Evolutionary conservation across 2,113 vertebrate genomes (phyloP).

Genomic region (Tiliqua scincoides): DNA sequence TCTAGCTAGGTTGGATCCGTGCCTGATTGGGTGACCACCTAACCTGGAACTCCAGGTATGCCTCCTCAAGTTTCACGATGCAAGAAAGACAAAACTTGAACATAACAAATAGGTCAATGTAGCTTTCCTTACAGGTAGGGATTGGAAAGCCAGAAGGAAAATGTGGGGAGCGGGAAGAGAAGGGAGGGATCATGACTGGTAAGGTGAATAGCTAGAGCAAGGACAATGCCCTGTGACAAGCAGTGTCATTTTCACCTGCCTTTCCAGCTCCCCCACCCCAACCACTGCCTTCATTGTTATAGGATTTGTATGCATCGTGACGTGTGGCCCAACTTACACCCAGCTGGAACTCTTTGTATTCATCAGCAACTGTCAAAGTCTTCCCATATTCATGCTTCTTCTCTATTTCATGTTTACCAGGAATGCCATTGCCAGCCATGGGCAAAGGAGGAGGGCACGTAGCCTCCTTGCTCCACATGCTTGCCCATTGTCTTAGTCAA

Average conservation of each 20-base stretch:
- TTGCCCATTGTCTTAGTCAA: slow-evolving; percentile 10
- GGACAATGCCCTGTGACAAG: slow-evolving; percentile 1
- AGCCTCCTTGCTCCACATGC: neutral
- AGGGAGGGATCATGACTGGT: slow-evolving; percentile 42
- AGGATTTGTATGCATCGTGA: slow-evolving; percentile 31
- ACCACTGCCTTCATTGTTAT: slow-evolving; percentile 27
- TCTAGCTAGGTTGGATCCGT: too few species aligned
- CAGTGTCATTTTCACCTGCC: slow-evolving; percentile 53
- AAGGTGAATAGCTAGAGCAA: slow-evolving; percentile 37
- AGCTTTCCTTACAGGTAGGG: neutral
- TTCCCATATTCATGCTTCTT: slow-evolving; percentile 62
- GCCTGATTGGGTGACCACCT: too few species aligned
- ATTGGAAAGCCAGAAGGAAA: neutral
- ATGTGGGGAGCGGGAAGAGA: too few species aligned
- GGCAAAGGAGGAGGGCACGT: slow-evolving; percentile 7
- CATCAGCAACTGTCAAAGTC: slow-evolving; percentile 46
- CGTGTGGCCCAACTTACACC: neutral
- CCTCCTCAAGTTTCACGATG: too few species aligned
- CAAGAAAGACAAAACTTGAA: too few species aligned
- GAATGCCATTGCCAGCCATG: slow-evolving; percentile 1
- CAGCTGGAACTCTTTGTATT: slow-evolving; percentile 51
- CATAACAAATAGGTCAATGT: neutral
- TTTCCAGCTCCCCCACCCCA: slow-evolving; percentile 40
- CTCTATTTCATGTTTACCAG: slow-evolving; percentile 52
- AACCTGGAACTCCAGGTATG: too few species aligned